A percentile compares a stretch with the other conserved stretches of the same genome.
Evolutionary conservation across 2,113 vertebrate genomes (phyloP).

Genomic region (Carassius carassius): DNA sequence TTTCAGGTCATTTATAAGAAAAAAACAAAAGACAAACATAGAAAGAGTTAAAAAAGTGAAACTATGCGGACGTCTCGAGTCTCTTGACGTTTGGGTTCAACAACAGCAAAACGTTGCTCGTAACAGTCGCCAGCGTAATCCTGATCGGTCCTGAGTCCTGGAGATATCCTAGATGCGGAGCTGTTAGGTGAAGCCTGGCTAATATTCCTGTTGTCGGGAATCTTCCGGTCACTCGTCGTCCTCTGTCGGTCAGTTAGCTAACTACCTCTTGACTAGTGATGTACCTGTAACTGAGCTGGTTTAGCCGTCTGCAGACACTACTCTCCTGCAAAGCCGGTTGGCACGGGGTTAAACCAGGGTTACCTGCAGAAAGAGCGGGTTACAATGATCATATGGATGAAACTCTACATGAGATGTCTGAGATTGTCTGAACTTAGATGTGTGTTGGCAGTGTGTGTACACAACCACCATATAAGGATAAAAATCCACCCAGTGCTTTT

Average conservation of each 20-base stretch:
- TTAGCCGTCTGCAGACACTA: background rate
- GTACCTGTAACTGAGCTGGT: background rate
- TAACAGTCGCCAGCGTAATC: background rate
- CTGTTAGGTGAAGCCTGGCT: constrained; percentile 3
- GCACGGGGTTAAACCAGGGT: constrained; percentile 28
- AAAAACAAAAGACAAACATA: constrained; percentile 13
- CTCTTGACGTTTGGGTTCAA: background rate
- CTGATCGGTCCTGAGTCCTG: background rate
- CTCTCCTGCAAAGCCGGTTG: background rate
- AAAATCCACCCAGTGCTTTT: no score
- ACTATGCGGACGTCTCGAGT: background rate
- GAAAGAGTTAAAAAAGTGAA: background rate
- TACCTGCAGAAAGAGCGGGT: constrained; percentile 36
- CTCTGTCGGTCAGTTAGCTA: background rate
- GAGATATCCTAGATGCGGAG: background rate
- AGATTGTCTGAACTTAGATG: no score
- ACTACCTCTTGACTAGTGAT: constrained; percentile 35
- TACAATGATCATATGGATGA: background rate
- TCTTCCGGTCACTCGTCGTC: background rate
- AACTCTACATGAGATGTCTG: background rate
- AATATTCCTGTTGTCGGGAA: background rate
- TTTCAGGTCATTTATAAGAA: background rate
- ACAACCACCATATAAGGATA: no score
- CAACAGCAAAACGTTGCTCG: background rate
- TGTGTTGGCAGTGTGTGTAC: no score